phyloP scores from a whole-genome alignment of 1,140 invertebrate genomes.

The Maconellicoccus hirsutus region DNA sequence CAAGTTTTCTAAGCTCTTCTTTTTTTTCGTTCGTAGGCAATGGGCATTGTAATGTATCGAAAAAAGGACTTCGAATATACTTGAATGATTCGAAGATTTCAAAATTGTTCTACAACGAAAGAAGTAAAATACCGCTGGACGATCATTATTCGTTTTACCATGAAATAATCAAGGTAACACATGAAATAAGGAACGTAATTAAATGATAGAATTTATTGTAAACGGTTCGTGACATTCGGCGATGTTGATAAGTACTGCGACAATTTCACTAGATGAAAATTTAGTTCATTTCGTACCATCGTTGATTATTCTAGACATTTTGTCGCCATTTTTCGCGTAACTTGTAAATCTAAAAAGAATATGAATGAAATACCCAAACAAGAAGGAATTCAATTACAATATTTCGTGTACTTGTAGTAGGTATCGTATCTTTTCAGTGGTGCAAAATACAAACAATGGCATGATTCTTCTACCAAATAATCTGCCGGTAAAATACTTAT shows the following conservation, averaged over 20 bases:
- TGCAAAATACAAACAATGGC: constrained; percentile 47
- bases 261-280: constrained; percentile 47
- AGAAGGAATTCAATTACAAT: constrained; percentile 29
- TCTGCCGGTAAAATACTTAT: constrained; percentile 54
- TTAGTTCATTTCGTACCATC: constrained; percentile 48
- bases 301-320: constrained; percentile 61
- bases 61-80: no score
- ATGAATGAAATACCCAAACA: background rate
- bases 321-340: constrained; percentile 57
- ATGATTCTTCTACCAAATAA: constrained; percentile 52
- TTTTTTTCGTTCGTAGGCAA: no score
- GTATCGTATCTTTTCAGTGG: constrained; percentile 50
- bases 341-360: constrained; percentile 62
- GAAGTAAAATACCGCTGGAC: no score
- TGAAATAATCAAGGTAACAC: no score
- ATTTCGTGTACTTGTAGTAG: constrained; percentile 47
- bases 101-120: no score
- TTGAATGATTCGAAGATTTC: no score
- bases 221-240: no score
- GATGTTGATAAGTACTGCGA: constrained; percentile 47
- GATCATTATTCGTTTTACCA: no score
- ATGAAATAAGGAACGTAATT: no score
- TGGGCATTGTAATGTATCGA: no score
- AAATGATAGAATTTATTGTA: no score
- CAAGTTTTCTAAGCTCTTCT: no score